Evolutionary conservation across 2,888 invertebrate species (phyloP).

Genomic region (Eretmocerus hayati): DNA sequence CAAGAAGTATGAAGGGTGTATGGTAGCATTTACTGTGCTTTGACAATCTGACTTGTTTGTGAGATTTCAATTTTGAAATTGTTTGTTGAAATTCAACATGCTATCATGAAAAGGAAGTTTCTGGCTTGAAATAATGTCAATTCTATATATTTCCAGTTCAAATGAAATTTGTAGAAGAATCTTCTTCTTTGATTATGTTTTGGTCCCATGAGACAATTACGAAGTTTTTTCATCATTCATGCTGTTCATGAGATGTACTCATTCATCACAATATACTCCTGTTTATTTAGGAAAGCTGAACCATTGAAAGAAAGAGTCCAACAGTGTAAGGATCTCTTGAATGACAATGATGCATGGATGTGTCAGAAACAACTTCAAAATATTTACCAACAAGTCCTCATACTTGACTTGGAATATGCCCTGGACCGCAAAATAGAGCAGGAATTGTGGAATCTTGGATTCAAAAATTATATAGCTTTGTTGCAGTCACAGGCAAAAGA

Average conservation of each 20-base stretch:
- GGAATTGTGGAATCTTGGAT: slow-evolving; percentile 82
- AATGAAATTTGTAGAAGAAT: not conserved
- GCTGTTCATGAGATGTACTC: too few species aligned
- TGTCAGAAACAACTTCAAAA: slow-evolving; percentile 48
- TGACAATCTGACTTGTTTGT: too few species aligned
- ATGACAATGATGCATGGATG: slow-evolving; percentile 50
- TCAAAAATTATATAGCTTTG: slow-evolving; percentile 78
- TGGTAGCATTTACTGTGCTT: too few species aligned
- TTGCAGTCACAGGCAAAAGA: slow-evolving; percentile 72
- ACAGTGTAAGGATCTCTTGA: slow-evolving; percentile 54
- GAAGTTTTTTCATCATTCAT: not conserved
- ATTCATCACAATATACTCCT: slow-evolving; percentile 7
- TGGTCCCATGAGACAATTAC: not conserved
- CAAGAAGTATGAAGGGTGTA: too few species aligned
- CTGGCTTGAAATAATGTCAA: not conserved
- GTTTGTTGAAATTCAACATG: too few species aligned
- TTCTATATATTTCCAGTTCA: not conserved
- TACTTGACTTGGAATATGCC: slow-evolving; percentile 77
- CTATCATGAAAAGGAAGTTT: too few species aligned
- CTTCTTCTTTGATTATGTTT: not conserved
- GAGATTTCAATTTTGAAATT: too few species aligned
- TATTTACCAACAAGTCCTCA: slow-evolving; percentile 53
- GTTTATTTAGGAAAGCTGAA: slow-evolving; percentile 60
- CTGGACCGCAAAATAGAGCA: slow-evolving; percentile 84
- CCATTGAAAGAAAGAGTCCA: slow-evolving; percentile 64